Base-by-base conservation (phyloP, 2,113 vertebrate genomes). In the Felis catus region DNA sequence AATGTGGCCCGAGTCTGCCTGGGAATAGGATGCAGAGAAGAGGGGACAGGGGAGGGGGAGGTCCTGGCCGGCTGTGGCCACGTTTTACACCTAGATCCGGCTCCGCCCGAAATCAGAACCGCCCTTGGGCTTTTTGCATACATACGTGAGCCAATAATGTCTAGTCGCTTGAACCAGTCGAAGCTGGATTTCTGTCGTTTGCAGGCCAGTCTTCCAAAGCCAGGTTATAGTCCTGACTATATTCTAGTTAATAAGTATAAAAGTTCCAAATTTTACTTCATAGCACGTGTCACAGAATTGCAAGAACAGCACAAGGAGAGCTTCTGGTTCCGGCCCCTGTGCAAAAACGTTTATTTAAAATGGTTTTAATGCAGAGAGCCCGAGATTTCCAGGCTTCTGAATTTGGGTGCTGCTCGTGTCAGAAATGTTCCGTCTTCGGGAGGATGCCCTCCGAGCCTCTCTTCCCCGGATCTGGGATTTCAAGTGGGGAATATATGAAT, bases 41-140 rank as follows among this genome's bases (percentile, higher is more conserved):
- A 71, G 41, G 4, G 27, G 41, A 23, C 45, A 58, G 53, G 23
- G 29, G 13, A 18, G 45, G 39, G 80, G 39, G 31, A n/a, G 3
- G 0, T 31, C 13, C 8, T 1, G 4, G 39, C 16, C 7, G 1
- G 21, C 23, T 5, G 18, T 25, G 18, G 61, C 65, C 39, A 1
- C 10, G 16, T 63, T 78, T 55, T 21, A 70, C 36, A n/a, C 45
- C 51, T 19, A 11, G 53, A 71, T 65, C 58, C 1, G 5, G 73
- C 23, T 13, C 8, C 19, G 5, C 74, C 65, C 33, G 29, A 76
- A 89, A 36, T 48, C 39, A 12, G 0, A 10, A 31, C 27, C 31
- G 27, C 29, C 10, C 39, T 18, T 15, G 1, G n/a, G 29, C 39
- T 48, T 58, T 65, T 36, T 14, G 3, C 51, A 13, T 29, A 31